Evolutionary conservation across 2,797 vertebrate species (phyloP), one percentile per base, ranked within the genome.

Genomic region (Threskiornis aethiopicus): DNA sequence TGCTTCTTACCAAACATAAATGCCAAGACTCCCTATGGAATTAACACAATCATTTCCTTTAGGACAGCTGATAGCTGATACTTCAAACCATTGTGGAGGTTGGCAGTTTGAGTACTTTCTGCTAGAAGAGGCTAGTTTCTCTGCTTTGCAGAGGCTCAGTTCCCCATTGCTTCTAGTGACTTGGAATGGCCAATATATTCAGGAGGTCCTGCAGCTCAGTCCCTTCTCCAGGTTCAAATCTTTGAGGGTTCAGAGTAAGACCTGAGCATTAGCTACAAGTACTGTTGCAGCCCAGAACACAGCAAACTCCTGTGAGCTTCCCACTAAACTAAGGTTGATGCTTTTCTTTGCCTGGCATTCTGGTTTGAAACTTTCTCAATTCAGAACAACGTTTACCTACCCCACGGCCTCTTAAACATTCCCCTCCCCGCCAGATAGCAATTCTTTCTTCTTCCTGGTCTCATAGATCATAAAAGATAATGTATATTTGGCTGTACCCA

Each of bases 1-100:
- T 67, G 58, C 87, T 71, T 81, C 67, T 59, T 88, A 64, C 78
- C 95, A 79, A 73, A 58, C 94, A 55, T 47, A 70, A 94, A 87
- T 49, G 69, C 59, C 59, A 82, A 82, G 65, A 42, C 59, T 96
- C 90, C 52, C 86, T 10, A 13, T 35, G 91, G 88, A 77, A 55
- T 91, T 87, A 11, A 17, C 18, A 8, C 9, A 69, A 13, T 87
- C 10, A 37, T 76, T 95, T 91, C 82, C 86, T 90, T 84, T 26
- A 58, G 90, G 82, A 29, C n/a, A 55, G 55, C 20, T 54, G 88
- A 6, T 78, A 55, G 55, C 20, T 54, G 88, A 6, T 78, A 84
- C 62, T 84, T 91, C 44, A 79, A 94, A 75, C 81, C 46, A 22
- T 39, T 22, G 22, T 58, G 37, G 49, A 91, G 81, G 61, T 69